Conservation (phyloP, 2,113 vertebrate species). For the Pseudonaja textilis region DNA sequence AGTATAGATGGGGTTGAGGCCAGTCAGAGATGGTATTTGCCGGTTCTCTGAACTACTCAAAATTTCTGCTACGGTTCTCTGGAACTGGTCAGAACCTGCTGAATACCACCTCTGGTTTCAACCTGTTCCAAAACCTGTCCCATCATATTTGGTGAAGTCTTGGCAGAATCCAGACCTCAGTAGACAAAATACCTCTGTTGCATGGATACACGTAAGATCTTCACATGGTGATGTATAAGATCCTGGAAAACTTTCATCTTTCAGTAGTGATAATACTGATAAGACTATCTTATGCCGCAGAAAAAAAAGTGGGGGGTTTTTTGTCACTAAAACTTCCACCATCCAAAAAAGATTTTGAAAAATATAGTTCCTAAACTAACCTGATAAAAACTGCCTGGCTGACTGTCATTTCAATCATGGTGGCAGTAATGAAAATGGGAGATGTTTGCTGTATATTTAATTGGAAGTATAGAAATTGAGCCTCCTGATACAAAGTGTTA, state of each 20-base stretch:
- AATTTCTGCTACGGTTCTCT: too few species aligned
- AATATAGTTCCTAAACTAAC: not conserved
- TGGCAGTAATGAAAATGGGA: not conserved
- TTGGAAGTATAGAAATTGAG: not conserved
- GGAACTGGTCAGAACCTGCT: too few species aligned
- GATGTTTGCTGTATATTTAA: not conserved
- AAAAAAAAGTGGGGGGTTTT: not conserved
- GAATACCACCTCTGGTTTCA: not conserved
- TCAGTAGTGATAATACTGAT: not conserved
- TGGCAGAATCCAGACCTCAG: not conserved
- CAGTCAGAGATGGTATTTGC: too few species aligned
- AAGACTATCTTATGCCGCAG: not conserved
- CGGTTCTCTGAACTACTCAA: too few species aligned
- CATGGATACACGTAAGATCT: not conserved
- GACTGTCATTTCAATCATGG: not conserved
- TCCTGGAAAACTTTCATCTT: not conserved
- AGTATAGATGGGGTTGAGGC: too few species aligned
- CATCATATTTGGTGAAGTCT: not conserved
- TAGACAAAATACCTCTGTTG: not conserved
- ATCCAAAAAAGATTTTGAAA: not conserved
- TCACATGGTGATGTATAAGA: not conserved
- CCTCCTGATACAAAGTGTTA: not conserved
- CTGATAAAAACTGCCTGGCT: not conserved
- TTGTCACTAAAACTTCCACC: not conserved
- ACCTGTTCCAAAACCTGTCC: not conserved